Evolutionary conservation across 2,797 vertebrate species (phyloP), one percentile per base, ranked within the genome.

Genomic region (Acrocephalus scirpaceus): DNA sequence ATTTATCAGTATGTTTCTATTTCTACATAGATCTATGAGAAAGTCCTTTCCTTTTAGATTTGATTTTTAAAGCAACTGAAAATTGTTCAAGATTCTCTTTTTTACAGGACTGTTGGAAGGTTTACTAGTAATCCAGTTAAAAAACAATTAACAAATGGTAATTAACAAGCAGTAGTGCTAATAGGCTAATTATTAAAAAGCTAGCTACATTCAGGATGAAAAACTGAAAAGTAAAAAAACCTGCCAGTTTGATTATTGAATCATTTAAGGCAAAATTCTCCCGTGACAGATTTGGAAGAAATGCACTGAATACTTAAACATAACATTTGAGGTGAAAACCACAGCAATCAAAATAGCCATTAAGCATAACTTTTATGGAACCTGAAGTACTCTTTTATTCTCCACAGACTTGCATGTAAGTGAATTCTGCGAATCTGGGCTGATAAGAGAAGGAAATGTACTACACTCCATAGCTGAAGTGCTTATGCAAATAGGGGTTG

Each of bases 391-490:
- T 90, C 42, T 90, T 71, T 89, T 34, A 91, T 79, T 94, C 48
- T 86, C 40, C 79, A 10, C 38, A 84, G 66, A 4, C 53, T 69
- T 30, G 5, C 48, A 64, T 30, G 61, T 58, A 74, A 95, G 72
- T 81, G 88, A 69, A 77, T 56, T 56, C 81, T 90, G 69, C 58
- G 95, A 91, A 95, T 77, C 65, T 86, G 76, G 44, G 57, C 64
- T 77, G 83, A 48, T 51, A 89, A 93, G 91, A 85, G 92, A 86
- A 92, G 90, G 58, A 72, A 88, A 91, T 48, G 16, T 4, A 38
- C 56, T 26, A 0, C 48, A 29, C 50, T 93, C 79, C 67, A 42
- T 25, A 61, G 54, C 93, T 88, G 47, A 80, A 80, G 44, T 53
- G 75, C 79, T 90, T 81, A 60, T 62, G 42, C 60, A 76, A 86